phyloP scores from a whole-genome alignment of 2,113 vertebrate species.

The Procavia capensis region DNA sequence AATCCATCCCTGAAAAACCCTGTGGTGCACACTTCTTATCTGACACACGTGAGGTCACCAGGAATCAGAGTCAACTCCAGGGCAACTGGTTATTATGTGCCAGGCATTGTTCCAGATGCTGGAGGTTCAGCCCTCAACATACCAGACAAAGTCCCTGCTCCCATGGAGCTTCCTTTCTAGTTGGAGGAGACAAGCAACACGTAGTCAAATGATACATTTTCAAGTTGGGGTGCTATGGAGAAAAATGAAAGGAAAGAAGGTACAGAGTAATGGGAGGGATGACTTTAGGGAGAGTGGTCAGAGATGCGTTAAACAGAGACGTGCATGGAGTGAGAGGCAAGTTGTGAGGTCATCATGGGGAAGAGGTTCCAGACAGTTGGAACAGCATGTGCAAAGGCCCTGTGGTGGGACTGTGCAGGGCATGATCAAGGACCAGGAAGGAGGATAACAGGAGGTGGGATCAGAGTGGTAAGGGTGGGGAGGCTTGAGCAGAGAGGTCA shows the following conservation, averaged over 20 bases:
- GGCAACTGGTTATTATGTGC: neutral
- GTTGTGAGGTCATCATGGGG: fast-evolving
- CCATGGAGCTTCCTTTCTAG: fast-evolving
- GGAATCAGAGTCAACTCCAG: neutral
- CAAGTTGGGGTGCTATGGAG: neutral
- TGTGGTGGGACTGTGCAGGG: fast-evolving
- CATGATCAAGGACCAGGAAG: fast-evolving
- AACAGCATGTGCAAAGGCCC: neutral
- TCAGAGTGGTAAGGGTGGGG: neutral
- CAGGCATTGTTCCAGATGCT: neutral
- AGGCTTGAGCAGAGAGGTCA: neutral
- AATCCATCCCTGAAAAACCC: neutral
- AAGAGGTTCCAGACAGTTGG: neutral
- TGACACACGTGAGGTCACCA: neutral
- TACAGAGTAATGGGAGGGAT: neutral
- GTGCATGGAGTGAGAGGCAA: fast-evolving
- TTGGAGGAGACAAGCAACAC: neutral
- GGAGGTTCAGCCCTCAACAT: neutral
- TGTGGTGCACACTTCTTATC: neutral
- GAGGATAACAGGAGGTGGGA: neutral
- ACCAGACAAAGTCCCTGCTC: neutral
- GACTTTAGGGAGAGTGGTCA: too few species aligned
- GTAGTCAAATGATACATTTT: fast-evolving
- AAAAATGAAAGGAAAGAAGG: neutral
- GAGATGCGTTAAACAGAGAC: neutral